Conservation (phyloP, 2,113 vertebrate species). For the Pelecanoides urinatrix region DNA sequence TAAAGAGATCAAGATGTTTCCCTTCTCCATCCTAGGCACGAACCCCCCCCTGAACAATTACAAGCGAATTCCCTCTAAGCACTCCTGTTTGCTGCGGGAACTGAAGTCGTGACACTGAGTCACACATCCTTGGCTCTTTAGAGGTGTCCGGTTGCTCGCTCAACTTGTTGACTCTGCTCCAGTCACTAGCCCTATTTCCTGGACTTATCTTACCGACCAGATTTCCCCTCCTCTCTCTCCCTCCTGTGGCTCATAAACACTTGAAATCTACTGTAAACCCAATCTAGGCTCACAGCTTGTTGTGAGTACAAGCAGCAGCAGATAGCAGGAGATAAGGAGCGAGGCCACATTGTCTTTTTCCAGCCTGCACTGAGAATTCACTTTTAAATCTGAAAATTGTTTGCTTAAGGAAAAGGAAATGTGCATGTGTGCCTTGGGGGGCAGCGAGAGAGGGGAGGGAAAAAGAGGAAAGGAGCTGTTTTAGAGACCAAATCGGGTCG, state of each 20-base stretch:
- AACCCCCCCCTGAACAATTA: background rate
- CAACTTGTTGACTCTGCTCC: conserved; percentile 48
- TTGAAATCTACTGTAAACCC: conserved; percentile 1
- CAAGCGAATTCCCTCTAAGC: background rate
- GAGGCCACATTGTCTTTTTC: conserved; percentile 26
- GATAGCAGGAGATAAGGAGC: conserved; percentile 60
- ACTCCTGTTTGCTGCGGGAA: background rate
- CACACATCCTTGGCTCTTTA: background rate
- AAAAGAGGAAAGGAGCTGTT: conserved; percentile 24
- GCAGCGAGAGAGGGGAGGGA: background rate
- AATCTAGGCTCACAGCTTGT: conserved; percentile 38
- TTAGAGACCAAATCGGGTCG: background rate
- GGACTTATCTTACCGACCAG: conserved; percentile 59
- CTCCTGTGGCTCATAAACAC: conserved; percentile 49
- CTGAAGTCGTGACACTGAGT: conserved; percentile 28
- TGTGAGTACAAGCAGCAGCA: conserved; percentile 10
- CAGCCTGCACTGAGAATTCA: background rate
- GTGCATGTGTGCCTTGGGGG: background rate
- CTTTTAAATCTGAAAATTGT: conserved; percentile 52
- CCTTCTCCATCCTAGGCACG: background rate
- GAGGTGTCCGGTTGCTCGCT: conserved; percentile 9
- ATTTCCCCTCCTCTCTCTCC: conserved; percentile 58
- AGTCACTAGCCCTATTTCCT: conserved; percentile 50
- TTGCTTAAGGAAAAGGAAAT: conserved; percentile 58
- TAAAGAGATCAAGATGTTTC: background rate